Percentiles rank a stretch among this genome's conserved stretches.
Evolutionary conservation across 2,888 invertebrate species (phyloP).

Genomic region (Lithosia quadra): DNA sequence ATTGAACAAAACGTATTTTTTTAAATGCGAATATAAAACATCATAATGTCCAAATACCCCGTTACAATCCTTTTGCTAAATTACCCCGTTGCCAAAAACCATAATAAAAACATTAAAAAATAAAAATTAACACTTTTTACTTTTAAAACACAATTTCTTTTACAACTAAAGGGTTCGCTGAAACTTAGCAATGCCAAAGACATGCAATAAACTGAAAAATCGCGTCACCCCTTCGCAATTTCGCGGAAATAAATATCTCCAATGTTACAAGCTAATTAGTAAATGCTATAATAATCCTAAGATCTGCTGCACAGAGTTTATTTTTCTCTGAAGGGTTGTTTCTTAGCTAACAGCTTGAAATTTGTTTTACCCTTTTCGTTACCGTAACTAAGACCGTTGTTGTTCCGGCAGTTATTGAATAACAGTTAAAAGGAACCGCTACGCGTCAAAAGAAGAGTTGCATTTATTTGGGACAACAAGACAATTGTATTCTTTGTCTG

Average conservation of each 20-base stretch:
- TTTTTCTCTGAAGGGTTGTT: slow-evolving; percentile 22
- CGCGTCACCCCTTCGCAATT: slow-evolving; percentile 67
- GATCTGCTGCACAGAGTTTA: slow-evolving; percentile 28
- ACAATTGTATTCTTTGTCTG: slow-evolving; percentile 61
- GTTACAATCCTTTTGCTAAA: slow-evolving; percentile 69
- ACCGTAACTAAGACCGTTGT: slow-evolving; percentile 78
- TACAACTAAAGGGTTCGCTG: slow-evolving; percentile 72
- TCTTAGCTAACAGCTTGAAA: slow-evolving; percentile 50
- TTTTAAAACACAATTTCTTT: slow-evolving; percentile 51
- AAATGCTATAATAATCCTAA: slow-evolving; percentile 14
- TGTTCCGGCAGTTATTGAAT: slow-evolving; percentile 69
- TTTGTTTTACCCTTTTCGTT: slow-evolving; percentile 76
- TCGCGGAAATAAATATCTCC: slow-evolving; percentile 60
- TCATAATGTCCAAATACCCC: neutral
- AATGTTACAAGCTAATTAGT: slow-evolving; percentile 44
- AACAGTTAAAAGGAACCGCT: slow-evolving; percentile 79
- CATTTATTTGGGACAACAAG: slow-evolving; percentile 75
- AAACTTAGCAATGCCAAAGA: slow-evolving; percentile 60
- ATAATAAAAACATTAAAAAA: slow-evolving; percentile 62
- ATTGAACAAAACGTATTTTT: slow-evolving; percentile 5
- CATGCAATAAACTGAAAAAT: slow-evolving; percentile 68
- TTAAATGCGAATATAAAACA: neutral
- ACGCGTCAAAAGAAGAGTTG: slow-evolving; percentile 76
- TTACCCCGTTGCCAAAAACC: slow-evolving; percentile 59
- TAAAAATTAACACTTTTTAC: slow-evolving; percentile 47